Evolutionary conservation across 2,888 invertebrate genomes (phyloP), one percentile per base, ranked within the genome.

Genomic region (Apodemia mormo): DNA sequence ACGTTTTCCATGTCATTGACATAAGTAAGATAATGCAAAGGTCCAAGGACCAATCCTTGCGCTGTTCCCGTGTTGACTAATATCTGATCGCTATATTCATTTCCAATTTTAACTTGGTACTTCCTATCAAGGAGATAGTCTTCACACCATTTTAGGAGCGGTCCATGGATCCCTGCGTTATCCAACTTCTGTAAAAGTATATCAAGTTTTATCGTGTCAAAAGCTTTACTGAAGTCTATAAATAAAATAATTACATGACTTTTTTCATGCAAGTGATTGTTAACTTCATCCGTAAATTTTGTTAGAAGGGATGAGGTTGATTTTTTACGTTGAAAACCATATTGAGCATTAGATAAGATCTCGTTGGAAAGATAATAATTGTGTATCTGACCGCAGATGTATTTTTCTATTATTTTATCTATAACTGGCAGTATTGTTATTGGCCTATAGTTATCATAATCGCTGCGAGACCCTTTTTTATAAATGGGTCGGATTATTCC

Each of bases 1-100:
- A 30, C 40, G 43, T 75, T 75, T 3, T 37, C 33, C 4, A 68
- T 22, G n/a, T 68, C 68, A 45, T 76, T 74, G 0, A 73, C 76
- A 43, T 76, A 76, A 1, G 73, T 67, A 2, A 75, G 49, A 58
- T 73, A 76, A 61, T 76, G 74, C 30, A 75, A 30, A 1, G 75
- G 76, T 10, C 76, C 76, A 6, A 76, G 14, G 0, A 77, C 74
- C 14, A 74, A 76, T 0, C 76, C 77, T 64, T 77, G 76, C 1
- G 77, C 76, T 37, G 76, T 77, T n/a, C 75, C 76, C 9, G 73
- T 66, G 4, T 70, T 66, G 0, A 71, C 72, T 1, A 2, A n/a
- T 10, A 73, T 30, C 4, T 49, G 9, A 0, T 70, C 29, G 68
- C 75, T 77, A 22, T 40, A 2, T 0, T 45, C 69, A n/a, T 71